Base-by-base conservation (phyloP, 2,797 vertebrate genomes). In the Pempheris klunzingeri region DNA sequence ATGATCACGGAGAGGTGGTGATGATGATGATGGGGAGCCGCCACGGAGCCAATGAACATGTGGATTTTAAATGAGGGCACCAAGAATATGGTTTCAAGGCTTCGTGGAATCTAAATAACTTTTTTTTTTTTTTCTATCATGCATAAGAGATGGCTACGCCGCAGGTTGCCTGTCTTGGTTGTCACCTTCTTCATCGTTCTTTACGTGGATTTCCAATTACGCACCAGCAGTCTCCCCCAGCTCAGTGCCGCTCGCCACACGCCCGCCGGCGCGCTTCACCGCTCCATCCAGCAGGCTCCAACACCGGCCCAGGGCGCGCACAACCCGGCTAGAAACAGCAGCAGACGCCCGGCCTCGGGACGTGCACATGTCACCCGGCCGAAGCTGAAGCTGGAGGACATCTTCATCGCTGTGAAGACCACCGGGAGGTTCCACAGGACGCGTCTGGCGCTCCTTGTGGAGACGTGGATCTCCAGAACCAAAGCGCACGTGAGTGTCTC, bases 361-460 rank as follows among this genome's bases (percentile, higher is more conserved):
- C 24, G 3, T 0, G 15, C 22, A 26, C 41, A 15, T 11, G 78
- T 13, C n/a, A 44, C 58, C 2, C 65, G 5, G 64, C 17, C 34
- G 0, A 22, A 22, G 0, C 74, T 94, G 46, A 76, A 72, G 1
- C 89, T 94, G 36, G 85, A 78, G 26, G 96, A 99, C 22, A 34
- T 98, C 71, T 99, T 96, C 88, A 93, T 99, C 44, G 96, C 96
- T 0, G 94, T 99, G 77, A 99, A 97, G 89, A 98, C 96, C 43
- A 99, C 97, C 34, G 90, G 91, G 13, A 95, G 88, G 72, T 98
- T 98, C 91, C 97, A 98, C 84, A 74, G 65, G 77, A 95, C 93
- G 60, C 96, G 97, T 9, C 93, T 99, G 30, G 91, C 93, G 74
- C 91, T 98, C 63, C 95, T 99, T 9, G 80, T 98, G 69, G 94